phyloP scores from a whole-genome alignment of 2,113 vertebrate species.

The Sclerurus mexicanus region DNA sequence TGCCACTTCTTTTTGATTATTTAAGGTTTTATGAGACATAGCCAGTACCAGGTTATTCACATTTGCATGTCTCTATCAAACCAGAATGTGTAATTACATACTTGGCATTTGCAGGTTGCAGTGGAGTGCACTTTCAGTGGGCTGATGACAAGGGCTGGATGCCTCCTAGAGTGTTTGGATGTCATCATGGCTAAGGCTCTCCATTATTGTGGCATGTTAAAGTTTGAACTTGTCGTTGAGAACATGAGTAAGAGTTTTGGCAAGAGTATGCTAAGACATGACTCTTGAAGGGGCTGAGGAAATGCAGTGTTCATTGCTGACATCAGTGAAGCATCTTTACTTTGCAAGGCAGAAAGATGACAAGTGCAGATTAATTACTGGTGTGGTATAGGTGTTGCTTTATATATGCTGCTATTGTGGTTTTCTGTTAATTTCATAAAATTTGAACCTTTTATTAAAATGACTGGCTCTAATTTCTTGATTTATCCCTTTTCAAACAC shows the following conservation, averaged over 20 bases:
- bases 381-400: background rate
- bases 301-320: background rate
- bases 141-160: background rate
- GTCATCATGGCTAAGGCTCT: background rate
- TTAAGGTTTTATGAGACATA: background rate
- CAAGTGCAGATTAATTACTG: background rate
- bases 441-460: background rate
- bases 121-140: background rate
- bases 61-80: background rate
- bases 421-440: conserved; percentile 14
- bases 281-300: background rate
- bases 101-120: background rate
- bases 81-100: background rate
- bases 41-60: background rate
- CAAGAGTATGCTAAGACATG: background rate
- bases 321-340: background rate
- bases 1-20: background rate
- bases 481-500: background rate
- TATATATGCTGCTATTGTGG: background rate
- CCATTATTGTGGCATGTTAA: background rate
- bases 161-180: background rate
- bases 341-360: background rate
- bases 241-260: background rate
- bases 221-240: background rate
- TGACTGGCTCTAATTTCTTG: background rate